A percentile compares a stretch with the other conserved stretches of the same genome.
phyloP scores from a whole-genome alignment of 2,888 invertebrate genomes.

The Pyrochroa serraticornis region DNA sequence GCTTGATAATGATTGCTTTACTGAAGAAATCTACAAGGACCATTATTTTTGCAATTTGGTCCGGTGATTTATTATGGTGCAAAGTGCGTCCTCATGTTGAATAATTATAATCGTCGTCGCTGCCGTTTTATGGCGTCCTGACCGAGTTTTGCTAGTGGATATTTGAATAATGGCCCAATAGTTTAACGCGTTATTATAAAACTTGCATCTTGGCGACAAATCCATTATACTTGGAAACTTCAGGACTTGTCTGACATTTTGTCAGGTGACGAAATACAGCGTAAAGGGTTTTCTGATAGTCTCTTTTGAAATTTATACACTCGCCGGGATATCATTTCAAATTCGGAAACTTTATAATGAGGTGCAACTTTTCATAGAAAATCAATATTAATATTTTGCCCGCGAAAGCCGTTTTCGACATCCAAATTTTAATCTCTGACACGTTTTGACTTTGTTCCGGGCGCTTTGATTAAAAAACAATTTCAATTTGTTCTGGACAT shows the following conservation, averaged over 20 bases:
- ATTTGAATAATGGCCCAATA: too few species aligned
- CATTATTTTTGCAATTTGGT: too few species aligned
- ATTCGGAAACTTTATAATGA: slow-evolving; percentile 22
- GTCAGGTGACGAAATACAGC: slow-evolving; percentile 13
- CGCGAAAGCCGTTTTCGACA: neutral
- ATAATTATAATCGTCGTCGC: too few species aligned
- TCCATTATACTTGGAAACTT: slow-evolving; percentile 3
- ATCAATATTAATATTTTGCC: slow-evolving; percentile 16
- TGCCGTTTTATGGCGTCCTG: too few species aligned
- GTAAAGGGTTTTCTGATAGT: slow-evolving; percentile 10
- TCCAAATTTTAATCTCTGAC: neutral
- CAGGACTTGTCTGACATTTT: slow-evolving; percentile 1
- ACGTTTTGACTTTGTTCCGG: neutral
- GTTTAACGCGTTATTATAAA: too few species aligned
- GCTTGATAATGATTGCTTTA: too few species aligned
- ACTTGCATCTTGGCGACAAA: neutral
- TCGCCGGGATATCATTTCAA: slow-evolving; percentile 13
- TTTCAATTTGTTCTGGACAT: neutral
- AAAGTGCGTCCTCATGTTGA: too few species aligned
- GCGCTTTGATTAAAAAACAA: neutral
- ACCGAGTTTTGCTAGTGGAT: too few species aligned
- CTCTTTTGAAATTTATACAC: slow-evolving; percentile 14
- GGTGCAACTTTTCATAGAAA: slow-evolving; percentile 10
- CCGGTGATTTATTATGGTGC: too few species aligned
- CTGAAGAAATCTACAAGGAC: too few species aligned